These are phyloP conservation scores for Psittacus erithacus DNA, from an alignment of 2,113 vertebrate species.

Conservation along the genomic window DNA sequence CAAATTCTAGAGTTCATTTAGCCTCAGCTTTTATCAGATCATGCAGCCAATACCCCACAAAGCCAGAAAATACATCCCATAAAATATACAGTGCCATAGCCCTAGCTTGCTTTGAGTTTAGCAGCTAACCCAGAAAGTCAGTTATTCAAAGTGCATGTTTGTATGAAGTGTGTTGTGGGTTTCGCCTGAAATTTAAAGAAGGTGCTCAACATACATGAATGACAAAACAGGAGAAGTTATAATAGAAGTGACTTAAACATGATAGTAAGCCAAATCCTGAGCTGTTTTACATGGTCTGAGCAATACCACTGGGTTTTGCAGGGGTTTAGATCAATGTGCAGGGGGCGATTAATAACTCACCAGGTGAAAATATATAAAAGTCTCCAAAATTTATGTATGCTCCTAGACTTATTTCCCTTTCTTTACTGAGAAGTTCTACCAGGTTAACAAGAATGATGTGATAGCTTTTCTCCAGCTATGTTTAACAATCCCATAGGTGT, in stretches of 20 bases:
- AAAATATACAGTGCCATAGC: constrained; percentile 2
- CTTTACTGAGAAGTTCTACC: background rate
- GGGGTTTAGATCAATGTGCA: background rate
- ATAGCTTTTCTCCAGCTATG: background rate
- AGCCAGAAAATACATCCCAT: constrained; percentile 43
- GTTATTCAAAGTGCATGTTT: background rate
- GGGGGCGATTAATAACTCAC: background rate
- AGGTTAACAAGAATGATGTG: background rate
- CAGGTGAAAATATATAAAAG: background rate
- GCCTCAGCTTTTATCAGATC: constrained; percentile 72
- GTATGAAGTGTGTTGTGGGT: background rate
- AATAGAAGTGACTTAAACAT: background rate
- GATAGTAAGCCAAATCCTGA: background rate
- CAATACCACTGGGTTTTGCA: background rate
- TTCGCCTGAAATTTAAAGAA: constrained; percentile 22
- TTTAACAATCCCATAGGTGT: background rate
- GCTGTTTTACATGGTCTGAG: background rate
- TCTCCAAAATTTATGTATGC: background rate
- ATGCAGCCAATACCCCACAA: constrained; percentile 47
- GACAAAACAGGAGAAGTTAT: background rate
- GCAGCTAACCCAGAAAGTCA: background rate
- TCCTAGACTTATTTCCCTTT: background rate
- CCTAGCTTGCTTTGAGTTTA: constrained; percentile 31
- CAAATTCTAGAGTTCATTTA: constrained; percentile 71
- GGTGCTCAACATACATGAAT: background rate